phyloP scores from a whole-genome alignment of 1,140 invertebrate genomes.

The Apolygus lucorum region DNA sequence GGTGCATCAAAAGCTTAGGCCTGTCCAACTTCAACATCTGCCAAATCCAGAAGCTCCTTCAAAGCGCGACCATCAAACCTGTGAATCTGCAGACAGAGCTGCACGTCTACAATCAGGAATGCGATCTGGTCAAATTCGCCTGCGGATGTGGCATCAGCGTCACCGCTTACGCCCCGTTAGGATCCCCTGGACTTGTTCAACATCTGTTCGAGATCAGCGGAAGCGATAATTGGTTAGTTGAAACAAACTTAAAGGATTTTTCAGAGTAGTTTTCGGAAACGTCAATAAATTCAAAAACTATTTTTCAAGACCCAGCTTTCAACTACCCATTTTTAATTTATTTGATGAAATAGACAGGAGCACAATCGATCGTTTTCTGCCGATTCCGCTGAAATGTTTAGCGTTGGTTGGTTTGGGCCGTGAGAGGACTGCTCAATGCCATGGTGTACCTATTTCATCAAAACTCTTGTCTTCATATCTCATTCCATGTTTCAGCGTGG shows the following conservation, averaged over 20 bases:
- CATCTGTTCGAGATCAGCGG: neutral
- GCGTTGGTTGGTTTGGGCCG: too few species aligned
- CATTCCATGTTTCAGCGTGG: neutral
- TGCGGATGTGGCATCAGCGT: slow-evolving; percentile 58
- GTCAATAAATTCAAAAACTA: too few species aligned
- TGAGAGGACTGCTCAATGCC: too few species aligned
- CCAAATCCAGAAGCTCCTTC: slow-evolving; percentile 36
- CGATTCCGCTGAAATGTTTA: too few species aligned
- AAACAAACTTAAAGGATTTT: too few species aligned
- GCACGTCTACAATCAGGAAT: slow-evolving; percentile 76
- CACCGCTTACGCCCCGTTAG: slow-evolving; percentile 76
- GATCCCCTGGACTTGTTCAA: slow-evolving; percentile 44
- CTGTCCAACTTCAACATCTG: slow-evolving; percentile 39
- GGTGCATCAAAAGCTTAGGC: slow-evolving; percentile 36
- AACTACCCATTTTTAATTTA: too few species aligned
- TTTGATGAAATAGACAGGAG: too few species aligned
- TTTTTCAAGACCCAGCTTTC: too few species aligned
- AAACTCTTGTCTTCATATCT: too few species aligned
- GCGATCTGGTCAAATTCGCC: slow-evolving; percentile 63
- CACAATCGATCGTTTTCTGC: too few species aligned
- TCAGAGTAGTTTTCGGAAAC: neutral
- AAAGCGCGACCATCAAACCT: slow-evolving; percentile 30
- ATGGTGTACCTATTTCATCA: too few species aligned
- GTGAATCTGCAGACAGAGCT: slow-evolving; percentile 59
- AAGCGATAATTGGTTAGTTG: neutral